Percentiles rank a stretch among this genome's conserved stretches.
These are phyloP conservation scores for Euplagia quadripunctaria DNA, from an alignment of 2,888 invertebrate genomes.

Conservation along the genomic window DNA sequence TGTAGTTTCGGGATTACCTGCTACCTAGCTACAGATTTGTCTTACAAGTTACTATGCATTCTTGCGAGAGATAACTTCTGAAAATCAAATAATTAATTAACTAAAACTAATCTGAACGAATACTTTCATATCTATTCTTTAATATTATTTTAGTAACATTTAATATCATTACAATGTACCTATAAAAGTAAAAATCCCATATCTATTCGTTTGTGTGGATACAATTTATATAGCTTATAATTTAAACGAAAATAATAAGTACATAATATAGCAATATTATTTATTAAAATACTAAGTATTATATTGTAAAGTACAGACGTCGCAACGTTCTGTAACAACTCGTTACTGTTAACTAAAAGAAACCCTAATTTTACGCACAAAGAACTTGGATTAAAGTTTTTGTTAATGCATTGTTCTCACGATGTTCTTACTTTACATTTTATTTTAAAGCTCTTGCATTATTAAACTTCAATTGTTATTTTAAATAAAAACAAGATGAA, in stretches of 20 bases:
- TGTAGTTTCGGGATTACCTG: background rate
- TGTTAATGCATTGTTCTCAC: background rate
- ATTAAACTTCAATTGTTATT: background rate
- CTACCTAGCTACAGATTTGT: background rate
- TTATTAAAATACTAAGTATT: slow-evolving; percentile 31
- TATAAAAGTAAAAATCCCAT: slow-evolving; percentile 36
- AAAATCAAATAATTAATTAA: background rate
- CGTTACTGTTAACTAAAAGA: background rate
- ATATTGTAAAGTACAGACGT: slow-evolving; percentile 19
- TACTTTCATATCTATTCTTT: slow-evolving; percentile 11
- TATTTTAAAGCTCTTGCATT: background rate
- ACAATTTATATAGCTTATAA: slow-evolving; percentile 6
- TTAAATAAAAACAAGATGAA: background rate
- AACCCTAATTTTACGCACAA: slow-evolving; percentile 1
- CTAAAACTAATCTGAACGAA: background rate
- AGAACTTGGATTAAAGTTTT: background rate
- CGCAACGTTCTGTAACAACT: slow-evolving; percentile 12
- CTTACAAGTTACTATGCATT: background rate
- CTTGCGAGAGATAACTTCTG: background rate
- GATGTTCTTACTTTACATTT: background rate
- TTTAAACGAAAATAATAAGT: slow-evolving; percentile 38
- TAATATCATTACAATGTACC: slow-evolving; percentile 33
- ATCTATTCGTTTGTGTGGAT: slow-evolving; percentile 41
- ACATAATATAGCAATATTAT: slow-evolving; percentile 34
- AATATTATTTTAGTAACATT: slow-evolving; percentile 3